Conservation (phyloP, 2,888 invertebrate genomes). For the Thereva unica region DNA sequence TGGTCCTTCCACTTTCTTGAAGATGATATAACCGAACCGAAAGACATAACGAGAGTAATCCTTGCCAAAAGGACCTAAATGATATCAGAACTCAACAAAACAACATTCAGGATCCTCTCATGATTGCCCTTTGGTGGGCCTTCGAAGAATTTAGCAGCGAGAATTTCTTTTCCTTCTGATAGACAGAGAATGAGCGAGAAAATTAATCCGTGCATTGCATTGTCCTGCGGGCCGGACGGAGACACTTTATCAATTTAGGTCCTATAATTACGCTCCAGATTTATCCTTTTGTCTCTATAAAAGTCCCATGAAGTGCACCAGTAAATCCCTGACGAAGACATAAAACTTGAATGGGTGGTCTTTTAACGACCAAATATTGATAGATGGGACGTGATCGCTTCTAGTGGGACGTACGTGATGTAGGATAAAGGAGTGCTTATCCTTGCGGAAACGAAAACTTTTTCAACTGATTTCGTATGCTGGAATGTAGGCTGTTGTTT, state of each 20-base stretch:
- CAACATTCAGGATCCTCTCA: too few relatives aligned
- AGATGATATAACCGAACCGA: too few relatives aligned
- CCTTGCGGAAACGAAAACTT: not conserved
- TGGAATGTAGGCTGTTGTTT: not conserved
- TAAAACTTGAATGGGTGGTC: not conserved
- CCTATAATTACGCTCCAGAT: not conserved
- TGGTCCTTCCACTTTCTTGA: not conserved
- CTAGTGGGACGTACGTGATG: not conserved
- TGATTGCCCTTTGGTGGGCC: too few relatives aligned
- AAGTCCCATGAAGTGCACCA: not conserved
- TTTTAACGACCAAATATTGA: constrained; percentile 10
- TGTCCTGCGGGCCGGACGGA: not conserved
- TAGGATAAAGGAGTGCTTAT: not conserved
- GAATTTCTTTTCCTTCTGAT: too few relatives aligned
- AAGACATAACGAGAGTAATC: too few relatives aligned
- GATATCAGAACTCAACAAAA: too few relatives aligned
- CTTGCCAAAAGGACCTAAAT: too few relatives aligned
- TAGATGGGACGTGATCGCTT: not conserved
- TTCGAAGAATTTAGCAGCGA: too few relatives aligned
- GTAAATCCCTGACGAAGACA: not conserved
- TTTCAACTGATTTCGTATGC: not conserved
- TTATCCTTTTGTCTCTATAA: constrained; percentile 6
- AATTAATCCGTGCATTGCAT: too few relatives aligned
- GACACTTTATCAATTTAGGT: not conserved
- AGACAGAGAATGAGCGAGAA: too few relatives aligned